Percentiles rank a stretch among this genome's conserved stretches.
Evolutionary conservation across 2,797 vertebrate genomes (phyloP).

Genomic region (Acanthornis magna): DNA sequence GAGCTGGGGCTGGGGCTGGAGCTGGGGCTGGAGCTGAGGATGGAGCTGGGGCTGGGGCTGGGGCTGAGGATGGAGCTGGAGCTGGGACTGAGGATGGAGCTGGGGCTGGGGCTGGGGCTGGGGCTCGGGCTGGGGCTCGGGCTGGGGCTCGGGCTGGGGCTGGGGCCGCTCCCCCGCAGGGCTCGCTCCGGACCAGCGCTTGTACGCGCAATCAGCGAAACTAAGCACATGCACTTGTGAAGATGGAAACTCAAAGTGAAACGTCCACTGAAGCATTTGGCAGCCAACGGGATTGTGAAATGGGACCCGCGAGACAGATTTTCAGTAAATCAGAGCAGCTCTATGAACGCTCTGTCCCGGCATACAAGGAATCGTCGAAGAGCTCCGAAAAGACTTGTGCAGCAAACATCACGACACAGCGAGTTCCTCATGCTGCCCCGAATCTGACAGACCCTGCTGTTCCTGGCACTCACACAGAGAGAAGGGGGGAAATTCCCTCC

Average conservation of each 20-base stretch:
- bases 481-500: background rate
- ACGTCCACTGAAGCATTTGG: background rate
- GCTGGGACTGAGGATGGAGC: too few relatives aligned
- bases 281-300: background rate
- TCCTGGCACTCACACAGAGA: background rate
- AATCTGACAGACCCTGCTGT: background rate
- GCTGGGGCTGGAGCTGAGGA: too few relatives aligned
- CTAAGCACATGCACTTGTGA: background rate
- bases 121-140: too few relatives aligned
- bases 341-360: background rate
- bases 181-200: background rate
- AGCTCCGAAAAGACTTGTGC: background rate
- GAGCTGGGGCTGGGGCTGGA: too few relatives aligned
- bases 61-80: too few relatives aligned
- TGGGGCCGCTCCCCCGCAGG: background rate
- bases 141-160: too few relatives aligned
- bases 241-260: background rate
- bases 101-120: too few relatives aligned
- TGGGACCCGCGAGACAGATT: background rate
- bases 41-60: too few relatives aligned
- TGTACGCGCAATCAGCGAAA: background rate
- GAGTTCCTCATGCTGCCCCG: background rate
- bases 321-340: background rate
- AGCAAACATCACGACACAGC: background rate
- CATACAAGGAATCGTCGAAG: rapidly evolving